A percentile compares a stretch with the other conserved stretches of the same genome.
Conservation (phyloP, 2,797 vertebrate genomes). For the Poecilia gillii region DNA sequence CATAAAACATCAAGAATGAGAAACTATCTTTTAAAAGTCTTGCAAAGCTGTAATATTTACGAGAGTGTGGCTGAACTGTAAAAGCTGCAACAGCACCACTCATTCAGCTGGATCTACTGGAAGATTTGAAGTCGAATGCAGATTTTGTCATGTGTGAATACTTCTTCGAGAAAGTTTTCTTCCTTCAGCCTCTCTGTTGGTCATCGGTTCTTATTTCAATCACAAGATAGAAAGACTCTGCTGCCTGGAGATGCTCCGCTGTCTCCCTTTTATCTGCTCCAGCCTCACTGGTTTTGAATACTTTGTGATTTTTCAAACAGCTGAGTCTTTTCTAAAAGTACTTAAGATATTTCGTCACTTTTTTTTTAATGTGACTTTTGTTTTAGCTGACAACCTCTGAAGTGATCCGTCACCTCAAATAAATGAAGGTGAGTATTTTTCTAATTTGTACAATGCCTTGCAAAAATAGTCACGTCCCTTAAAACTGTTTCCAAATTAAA, state of each 20-base stretch:
- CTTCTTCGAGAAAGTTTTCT: background rate
- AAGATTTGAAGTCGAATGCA: background rate
- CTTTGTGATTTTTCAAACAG: background rate
- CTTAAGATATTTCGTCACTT: background rate
- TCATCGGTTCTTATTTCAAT: background rate
- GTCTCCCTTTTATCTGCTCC: too few relatives aligned
- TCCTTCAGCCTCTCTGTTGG: background rate
- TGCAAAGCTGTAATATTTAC: background rate
- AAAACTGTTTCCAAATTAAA: background rate
- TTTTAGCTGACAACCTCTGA: background rate
- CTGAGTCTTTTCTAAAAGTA: background rate
- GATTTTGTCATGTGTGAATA: background rate
- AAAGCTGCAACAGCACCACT: background rate
- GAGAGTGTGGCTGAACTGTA: background rate
- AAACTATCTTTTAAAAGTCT: background rate
- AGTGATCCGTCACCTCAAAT: background rate
- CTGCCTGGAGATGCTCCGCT: background rate
- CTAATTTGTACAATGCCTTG: background rate
- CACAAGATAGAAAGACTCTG: background rate
- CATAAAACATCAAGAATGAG: background rate
- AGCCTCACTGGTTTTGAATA: background rate
- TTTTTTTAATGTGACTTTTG: background rate
- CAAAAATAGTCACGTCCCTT: background rate
- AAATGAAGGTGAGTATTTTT: background rate
- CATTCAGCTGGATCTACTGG: background rate